Percentiles rank a stretch among this genome's conserved stretches.
Evolutionary conservation across 2,113 vertebrate genomes (phyloP).

Genomic region (Chaetodon trifascialis): DNA sequence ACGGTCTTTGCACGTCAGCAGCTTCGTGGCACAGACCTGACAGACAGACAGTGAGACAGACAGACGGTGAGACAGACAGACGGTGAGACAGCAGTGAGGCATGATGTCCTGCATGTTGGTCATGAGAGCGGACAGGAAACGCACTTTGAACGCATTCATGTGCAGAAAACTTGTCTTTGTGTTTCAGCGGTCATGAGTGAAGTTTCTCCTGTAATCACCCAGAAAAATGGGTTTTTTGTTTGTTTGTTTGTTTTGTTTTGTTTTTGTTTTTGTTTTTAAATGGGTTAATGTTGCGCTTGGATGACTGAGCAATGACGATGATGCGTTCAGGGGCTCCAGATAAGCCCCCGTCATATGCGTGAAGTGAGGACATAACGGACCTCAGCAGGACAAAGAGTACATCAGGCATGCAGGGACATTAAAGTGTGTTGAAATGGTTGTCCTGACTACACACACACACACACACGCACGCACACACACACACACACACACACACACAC

Average conservation of each 20-base stretch:
- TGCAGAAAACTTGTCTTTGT: conserved; percentile 60
- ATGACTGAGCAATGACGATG: conserved; percentile 47
- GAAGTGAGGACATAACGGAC: background rate
- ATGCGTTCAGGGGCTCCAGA: background rate
- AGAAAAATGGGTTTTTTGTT: conserved; percentile 72
- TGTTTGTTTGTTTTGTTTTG: too few species aligned
- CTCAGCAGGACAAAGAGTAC: too few species aligned
- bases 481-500: too few species aligned
- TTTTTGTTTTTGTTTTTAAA: too few species aligned
- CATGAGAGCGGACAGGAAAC: conserved; percentile 34
- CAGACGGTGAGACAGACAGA: background rate
- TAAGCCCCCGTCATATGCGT: background rate
- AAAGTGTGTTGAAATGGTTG: too few species aligned
- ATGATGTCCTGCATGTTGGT: background rate
- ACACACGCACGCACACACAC: too few species aligned
- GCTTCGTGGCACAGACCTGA: background rate
- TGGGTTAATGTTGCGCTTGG: conserved; percentile 72
- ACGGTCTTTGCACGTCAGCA: too few species aligned
- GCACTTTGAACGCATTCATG: conserved; percentile 44
- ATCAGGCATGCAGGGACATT: background rate
- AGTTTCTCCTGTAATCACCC: conserved; percentile 58
- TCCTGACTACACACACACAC: too few species aligned
- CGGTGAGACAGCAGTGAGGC: background rate
- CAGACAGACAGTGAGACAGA: background rate
- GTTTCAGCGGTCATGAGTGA: conserved; percentile 63